Evolutionary conservation across 2,797 vertebrate species (phyloP).

Genomic region (Iguana delicatissima): DNA sequence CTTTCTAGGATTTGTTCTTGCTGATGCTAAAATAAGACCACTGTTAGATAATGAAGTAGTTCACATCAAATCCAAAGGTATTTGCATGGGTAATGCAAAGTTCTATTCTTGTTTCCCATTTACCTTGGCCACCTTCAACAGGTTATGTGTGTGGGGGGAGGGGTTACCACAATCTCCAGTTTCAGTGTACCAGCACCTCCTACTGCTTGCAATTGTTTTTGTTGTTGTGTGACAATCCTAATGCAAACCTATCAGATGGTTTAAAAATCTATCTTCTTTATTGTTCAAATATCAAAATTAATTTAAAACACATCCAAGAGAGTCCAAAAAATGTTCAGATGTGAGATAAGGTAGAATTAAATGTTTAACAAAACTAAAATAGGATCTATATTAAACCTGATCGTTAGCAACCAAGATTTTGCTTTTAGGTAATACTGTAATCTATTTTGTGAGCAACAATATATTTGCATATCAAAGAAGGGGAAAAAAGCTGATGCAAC

Average conservation of each 20-base stretch:
- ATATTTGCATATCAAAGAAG: constrained; percentile 68
- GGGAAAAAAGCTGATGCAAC: constrained; percentile 74
- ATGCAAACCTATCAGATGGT: too few species aligned
- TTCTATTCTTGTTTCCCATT: neutral
- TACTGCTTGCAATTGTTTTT: rapidly evolving
- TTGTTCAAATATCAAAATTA: neutral
- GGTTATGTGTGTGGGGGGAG: neutral
- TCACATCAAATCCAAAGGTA: neutral
- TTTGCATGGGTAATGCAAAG: neutral
- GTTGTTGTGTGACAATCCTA: too few species aligned
- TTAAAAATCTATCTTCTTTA: neutral
- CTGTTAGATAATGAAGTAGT: neutral
- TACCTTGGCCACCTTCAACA: neutral
- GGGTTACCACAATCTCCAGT: neutral
- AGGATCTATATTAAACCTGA: constrained; percentile 38
- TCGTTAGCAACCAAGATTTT: constrained; percentile 16
- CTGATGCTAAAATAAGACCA: neutral
- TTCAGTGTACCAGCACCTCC: neutral
- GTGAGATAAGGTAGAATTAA: constrained; percentile 40
- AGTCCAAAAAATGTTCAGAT: constrained; percentile 21
- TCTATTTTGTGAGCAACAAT: constrained; percentile 51
- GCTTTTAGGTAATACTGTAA: constrained; percentile 26
- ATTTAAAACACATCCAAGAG: neutral
- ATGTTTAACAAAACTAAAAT: constrained; percentile 15
- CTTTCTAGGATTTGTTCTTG: too few species aligned